These are phyloP conservation scores for Aporophyla nigra DNA, from an alignment of 2,888 invertebrate species.

Conservation along the genomic window DNA sequence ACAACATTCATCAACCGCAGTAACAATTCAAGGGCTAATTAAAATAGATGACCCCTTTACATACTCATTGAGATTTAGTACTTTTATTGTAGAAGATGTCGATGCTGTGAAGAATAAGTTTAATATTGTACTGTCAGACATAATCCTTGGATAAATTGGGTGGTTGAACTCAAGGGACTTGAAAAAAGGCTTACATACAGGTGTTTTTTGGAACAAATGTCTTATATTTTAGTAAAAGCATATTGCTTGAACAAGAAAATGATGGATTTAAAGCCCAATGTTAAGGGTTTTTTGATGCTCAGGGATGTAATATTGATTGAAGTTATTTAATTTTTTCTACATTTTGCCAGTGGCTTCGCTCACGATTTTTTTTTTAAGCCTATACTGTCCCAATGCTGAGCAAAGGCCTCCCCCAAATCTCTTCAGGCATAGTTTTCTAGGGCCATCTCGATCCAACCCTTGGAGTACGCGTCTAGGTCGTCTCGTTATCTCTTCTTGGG, in stretches of 20 bases:
- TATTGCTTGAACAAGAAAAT: neutral
- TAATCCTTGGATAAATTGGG: constrained; percentile 34
- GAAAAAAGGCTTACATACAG: neutral
- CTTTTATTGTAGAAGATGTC: constrained; percentile 40
- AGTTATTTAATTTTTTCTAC: neutral
- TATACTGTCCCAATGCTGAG: too few species aligned
- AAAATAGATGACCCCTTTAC: constrained; percentile 89
- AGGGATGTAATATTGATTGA: neutral
- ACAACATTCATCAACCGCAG: constrained; percentile 62
- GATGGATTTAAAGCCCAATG: neutral
- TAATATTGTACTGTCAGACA: constrained; percentile 42
- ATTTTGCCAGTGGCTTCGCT: too few species aligned
- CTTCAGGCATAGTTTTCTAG: too few species aligned
- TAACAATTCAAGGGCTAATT: constrained; percentile 82
- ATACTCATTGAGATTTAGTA: constrained; percentile 85
- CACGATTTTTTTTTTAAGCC: too few species aligned
- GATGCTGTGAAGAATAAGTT: constrained; percentile 44
- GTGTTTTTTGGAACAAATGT: neutral
- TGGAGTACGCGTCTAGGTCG: too few species aligned
- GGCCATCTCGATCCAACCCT: too few species aligned
- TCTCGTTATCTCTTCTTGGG: too few species aligned
- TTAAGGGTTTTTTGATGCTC: neutral
- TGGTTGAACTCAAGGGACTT: constrained; percentile 16
- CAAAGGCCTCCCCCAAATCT: too few species aligned
- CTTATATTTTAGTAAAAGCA: constrained; percentile 11